phyloP scores from a whole-genome alignment of 2,797 vertebrate species.

The Zenarchopterus dispar region DNA sequence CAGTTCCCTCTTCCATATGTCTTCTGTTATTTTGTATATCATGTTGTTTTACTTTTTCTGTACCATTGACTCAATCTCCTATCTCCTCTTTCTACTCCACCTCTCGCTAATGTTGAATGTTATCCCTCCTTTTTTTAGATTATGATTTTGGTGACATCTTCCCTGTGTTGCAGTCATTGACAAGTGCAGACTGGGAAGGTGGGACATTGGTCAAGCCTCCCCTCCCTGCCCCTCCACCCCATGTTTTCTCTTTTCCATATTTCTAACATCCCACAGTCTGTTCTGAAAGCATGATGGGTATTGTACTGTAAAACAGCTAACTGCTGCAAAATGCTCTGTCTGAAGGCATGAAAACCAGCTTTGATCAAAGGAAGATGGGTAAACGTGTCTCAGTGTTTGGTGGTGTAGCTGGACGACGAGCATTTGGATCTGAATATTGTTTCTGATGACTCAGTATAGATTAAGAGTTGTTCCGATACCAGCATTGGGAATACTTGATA shows the following conservation, averaged over 20 bases:
- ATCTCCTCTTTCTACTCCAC: conserved; percentile 46
- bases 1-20: conserved; percentile 40
- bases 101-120: conserved; percentile 87
- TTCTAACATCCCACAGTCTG: conserved; percentile 63
- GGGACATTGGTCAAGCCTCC: conserved; percentile 86
- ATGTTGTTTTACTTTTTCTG: conserved; percentile 58
- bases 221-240: conserved; percentile 17
- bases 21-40: conserved; percentile 40
- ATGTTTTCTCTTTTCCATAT: conserved; percentile 26
- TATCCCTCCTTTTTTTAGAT: conserved; percentile 97
- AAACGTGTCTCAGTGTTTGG: no score
- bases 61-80: conserved; percentile 57
- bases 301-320: background rate
- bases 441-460: no score
- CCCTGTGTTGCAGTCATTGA: conserved; percentile 96
- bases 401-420: no score
- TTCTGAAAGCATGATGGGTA: conserved; percentile 81
- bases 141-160: conserved; percentile 99
- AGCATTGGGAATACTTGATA: no score
- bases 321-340: conserved; percentile 10
- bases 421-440: no score
- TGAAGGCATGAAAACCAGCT: conserved; percentile 1
- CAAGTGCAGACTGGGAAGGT: conserved; percentile 99
- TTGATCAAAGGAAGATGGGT: background rate
- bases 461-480: no score